A percentile compares a stretch with the other conserved stretches of the same genome.
phyloP scores from a whole-genome alignment of 2,797 vertebrate species.

The Chaenodraco wilsoni region DNA sequence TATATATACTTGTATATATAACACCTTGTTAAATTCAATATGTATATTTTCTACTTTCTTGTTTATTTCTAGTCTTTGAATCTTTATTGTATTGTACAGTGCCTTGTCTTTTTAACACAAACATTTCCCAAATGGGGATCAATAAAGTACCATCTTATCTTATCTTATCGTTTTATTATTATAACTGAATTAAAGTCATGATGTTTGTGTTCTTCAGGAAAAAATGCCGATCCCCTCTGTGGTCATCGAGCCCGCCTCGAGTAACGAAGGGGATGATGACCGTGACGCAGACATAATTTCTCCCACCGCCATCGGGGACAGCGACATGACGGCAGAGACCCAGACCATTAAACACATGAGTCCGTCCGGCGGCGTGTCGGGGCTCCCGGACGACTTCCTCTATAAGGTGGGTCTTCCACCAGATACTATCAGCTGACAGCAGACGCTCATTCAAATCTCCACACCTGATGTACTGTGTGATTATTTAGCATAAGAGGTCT shows the following conservation, averaged over 20 bases:
- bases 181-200: too few species aligned
- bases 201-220: constrained; percentile 66
- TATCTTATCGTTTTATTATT: too few species aligned
- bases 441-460: not conserved
- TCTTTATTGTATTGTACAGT: too few species aligned
- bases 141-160: too few species aligned
- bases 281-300: constrained; percentile 74
- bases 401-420: constrained; percentile 86
- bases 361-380: constrained; percentile 59
- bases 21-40: too few species aligned
- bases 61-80: too few species aligned
- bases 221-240: constrained; percentile 92
- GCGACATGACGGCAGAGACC: constrained; percentile 67
- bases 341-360: constrained; percentile 66
- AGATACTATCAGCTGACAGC: not conserved
- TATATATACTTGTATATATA: too few species aligned
- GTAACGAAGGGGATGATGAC: constrained; percentile 93
- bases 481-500: not conserved
- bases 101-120: too few species aligned
- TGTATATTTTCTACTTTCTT: too few species aligned
- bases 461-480: not conserved
- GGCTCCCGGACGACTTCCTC: constrained; percentile 86
- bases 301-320: constrained; percentile 67
- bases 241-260: constrained; percentile 95
- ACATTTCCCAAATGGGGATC: too few species aligned